These are phyloP conservation scores for Anadara kagoshimensis DNA, from an alignment of 1,140 invertebrate species.

Conservation along the genomic window DNA sequence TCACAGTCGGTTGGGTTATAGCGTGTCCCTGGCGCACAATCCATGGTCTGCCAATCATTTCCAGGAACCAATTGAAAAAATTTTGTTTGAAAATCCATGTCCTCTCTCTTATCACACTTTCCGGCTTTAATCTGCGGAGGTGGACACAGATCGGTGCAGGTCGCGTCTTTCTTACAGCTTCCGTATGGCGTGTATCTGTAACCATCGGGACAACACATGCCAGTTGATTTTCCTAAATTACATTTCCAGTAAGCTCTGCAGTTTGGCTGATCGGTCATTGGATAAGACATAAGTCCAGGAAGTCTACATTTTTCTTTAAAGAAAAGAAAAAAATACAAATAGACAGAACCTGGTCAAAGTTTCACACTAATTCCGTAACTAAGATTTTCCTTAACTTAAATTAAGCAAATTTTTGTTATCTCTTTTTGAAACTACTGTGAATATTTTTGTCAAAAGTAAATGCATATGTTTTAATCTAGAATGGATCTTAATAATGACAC, in stretches of 20 bases:
- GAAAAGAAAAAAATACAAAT: no score
- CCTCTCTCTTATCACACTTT: slow-evolving; percentile 19
- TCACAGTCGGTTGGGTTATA: slow-evolving; percentile 17
- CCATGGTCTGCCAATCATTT: slow-evolving; percentile 17
- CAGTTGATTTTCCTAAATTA: slow-evolving; percentile 29
- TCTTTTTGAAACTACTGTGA: no score
- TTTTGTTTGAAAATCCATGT: neutral
- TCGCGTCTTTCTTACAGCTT: slow-evolving; percentile 1
- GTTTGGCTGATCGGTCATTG: neutral
- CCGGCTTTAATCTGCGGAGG: slow-evolving; percentile 1
- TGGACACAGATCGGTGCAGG: slow-evolving; percentile 22
- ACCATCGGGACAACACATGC: slow-evolving; percentile 22
- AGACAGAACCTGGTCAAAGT: no score
- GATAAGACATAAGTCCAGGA: slow-evolving; percentile 11
- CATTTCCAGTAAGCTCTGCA: slow-evolving; percentile 28
- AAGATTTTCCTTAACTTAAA: no score
- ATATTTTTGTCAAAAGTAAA: no score
- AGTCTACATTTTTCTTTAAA: slow-evolving; percentile 22
- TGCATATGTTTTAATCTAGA: no score
- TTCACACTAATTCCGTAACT: no score
- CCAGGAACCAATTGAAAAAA: slow-evolving; percentile 22
- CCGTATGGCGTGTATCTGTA: slow-evolving; percentile 11
- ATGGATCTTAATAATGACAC: no score
- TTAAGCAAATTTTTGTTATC: no score
- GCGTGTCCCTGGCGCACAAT: slow-evolving; percentile 25